Conservation (phyloP, 2,888 invertebrate species). For the Rhyacophila evoluta region DNA sequence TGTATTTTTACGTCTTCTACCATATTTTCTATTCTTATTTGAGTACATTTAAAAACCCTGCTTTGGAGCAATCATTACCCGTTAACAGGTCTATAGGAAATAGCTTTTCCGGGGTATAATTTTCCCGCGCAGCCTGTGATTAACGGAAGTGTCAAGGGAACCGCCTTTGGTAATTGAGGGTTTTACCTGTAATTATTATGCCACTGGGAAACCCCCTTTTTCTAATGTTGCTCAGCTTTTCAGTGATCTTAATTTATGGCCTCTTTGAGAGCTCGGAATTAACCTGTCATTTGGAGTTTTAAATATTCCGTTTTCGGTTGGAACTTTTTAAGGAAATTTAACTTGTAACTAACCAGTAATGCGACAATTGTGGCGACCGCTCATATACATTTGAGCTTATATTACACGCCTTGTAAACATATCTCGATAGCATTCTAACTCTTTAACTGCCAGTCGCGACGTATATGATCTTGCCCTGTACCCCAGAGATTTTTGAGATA, state of each 20-base stretch:
- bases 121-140: conserved; percentile 11
- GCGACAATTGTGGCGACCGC: too few relatives aligned
- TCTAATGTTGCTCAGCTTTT: conserved; percentile 14
- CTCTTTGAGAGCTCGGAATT: conserved; percentile 13
- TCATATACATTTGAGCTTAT: too few relatives aligned
- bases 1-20: too few relatives aligned
- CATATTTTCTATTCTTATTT: too few relatives aligned
- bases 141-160: conserved; percentile 19
- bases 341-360: too few relatives aligned
- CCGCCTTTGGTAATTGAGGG: conserved; percentile 6
- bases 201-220: conserved; percentile 5
- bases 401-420: too few relatives aligned
- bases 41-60: background rate
- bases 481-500: too few relatives aligned
- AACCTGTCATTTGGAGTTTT: background rate
- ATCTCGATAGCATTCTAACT: too few relatives aligned
- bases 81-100: conserved; percentile 20
- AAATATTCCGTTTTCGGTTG: background rate
- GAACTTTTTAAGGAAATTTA: too few relatives aligned
- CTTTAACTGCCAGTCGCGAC: too few relatives aligned
- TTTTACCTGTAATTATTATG: conserved; percentile 19
- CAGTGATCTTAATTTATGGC: conserved; percentile 2
- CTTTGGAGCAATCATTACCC: background rate
- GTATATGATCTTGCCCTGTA: too few relatives aligned
- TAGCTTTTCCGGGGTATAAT: conserved; percentile 14